A percentile compares a stretch with the other conserved stretches of the same genome.
Evolutionary conservation across 2,888 invertebrate genomes (phyloP).

Genomic region (Poecilus cupreus): DNA sequence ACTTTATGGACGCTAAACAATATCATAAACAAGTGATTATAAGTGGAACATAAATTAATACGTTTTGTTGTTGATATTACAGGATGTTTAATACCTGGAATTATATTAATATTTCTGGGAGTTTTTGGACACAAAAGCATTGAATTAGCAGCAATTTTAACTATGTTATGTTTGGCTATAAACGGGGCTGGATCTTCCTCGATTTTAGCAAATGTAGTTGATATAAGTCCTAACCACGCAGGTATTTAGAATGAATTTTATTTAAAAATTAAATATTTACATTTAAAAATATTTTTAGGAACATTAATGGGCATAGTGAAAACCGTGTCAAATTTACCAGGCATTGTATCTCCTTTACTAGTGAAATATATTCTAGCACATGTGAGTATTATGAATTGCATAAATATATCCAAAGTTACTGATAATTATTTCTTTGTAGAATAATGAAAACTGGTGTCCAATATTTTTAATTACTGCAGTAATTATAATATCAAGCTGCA

Average conservation of each 20-base stretch:
- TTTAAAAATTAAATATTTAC: background rate
- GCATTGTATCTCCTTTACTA: slow-evolving; percentile 32
- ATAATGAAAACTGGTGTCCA: background rate
- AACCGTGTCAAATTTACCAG: slow-evolving; percentile 14
- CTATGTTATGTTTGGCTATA: slow-evolving; percentile 14
- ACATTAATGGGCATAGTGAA: slow-evolving; percentile 37
- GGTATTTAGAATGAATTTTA: background rate
- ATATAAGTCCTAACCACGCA: slow-evolving; percentile 37
- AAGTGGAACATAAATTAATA: too few relatives aligned
- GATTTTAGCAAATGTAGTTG: slow-evolving; percentile 38
- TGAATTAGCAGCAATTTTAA: background rate
- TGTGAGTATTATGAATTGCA: background rate
- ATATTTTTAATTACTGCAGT: slow-evolving; percentile 32
- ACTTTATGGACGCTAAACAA: too few relatives aligned
- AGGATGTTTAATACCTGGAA: slow-evolving; percentile 27
- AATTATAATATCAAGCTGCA: background rate
- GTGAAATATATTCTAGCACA: slow-evolving; percentile 39
- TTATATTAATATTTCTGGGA: slow-evolving; percentile 18
- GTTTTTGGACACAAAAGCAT: slow-evolving; percentile 12
- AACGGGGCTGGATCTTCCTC: slow-evolving; percentile 38
- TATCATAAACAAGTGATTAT: too few relatives aligned
- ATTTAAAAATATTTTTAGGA: slow-evolving; percentile 1
- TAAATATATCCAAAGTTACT: background rate
- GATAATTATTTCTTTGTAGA: background rate
- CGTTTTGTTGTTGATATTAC: too few relatives aligned